Base-by-base conservation (phyloP, 2,797 vertebrate genomes). In the Orestias chungarensis region DNA sequence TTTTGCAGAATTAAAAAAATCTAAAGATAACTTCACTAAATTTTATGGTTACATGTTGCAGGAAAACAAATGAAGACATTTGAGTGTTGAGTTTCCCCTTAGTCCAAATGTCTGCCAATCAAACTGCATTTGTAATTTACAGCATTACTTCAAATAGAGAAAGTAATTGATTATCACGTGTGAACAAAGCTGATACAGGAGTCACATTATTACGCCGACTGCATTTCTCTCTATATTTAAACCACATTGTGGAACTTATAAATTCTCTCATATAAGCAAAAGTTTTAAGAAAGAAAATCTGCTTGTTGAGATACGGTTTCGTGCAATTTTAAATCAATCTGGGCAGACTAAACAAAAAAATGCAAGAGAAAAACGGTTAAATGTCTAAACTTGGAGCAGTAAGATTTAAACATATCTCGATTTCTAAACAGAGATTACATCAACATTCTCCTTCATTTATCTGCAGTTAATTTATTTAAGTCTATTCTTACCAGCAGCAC, bases 81-180 rank as follows among this genome's bases (percentile, higher is more conserved):
- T 25, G 10, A 52, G 27, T 55, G 52, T 55, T 55, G 1, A 55
- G 27, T 7, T 55, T 31, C 31, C 14, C 12, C 31, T 55, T 18
- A 3, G 54, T 33, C 17, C 18, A 57, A 57, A 59, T 38, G 18
- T 38, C 33, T 38, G 33, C 9, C n/a, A 0, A 3, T 59, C 29
- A 3, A 20, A 20, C 55, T 57, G 4, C 55, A 23, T 0, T 1
- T 49, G 4, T 20, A 33, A 59, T 59, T 59, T 23, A 59, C 55
- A 20, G 8, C 18, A 10, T 20, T 35, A 35, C 20, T 59, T 5
- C 33, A 29, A 59, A 23, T 31, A 81, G 66, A 78, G 44, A 68
- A 83, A 75, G 64, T n/a, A 70, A 78, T 71, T 77, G 25, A 78
- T 72, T 35, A 71, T 76, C 71, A 73, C 81, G 80, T 82, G 81